Evolutionary conservation across 2,888 invertebrate species (phyloP), one percentile per base, ranked within the genome.

Genomic region (Noctuana brunneofusca): DNA sequence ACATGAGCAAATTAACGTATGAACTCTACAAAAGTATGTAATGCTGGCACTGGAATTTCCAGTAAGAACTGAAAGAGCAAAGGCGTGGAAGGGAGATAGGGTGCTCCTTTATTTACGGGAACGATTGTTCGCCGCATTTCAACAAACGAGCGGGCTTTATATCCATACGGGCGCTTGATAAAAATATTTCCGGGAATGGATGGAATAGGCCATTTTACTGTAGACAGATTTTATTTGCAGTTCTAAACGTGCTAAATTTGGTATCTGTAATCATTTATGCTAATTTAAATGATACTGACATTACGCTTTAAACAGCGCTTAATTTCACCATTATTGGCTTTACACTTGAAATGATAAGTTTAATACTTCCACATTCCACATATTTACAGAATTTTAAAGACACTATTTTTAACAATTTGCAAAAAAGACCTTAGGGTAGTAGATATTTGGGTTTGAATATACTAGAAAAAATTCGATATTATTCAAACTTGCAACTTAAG

Each of bases 1-100:
- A 55, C 38, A 22, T 14, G 16, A 48, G 46, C 16, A 53, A 53
- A 62, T 55, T 48, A 48, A 62, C 60, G 46, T 38, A 38, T 55
- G 54, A 55, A 62, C 58, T 54, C 24, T 49, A 35, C 24, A 54
- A 50, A 38, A 35, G 18, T 48, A 48, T 20, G 48, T 24, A 62
- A 49, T 16, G 16, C 8, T 27, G 12, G 18, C 48, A 38, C 11
- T 24, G 41, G 35, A 62, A 62, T 46, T 59, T 48, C 20, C 38
- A 48, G 54, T 38, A 12, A 62, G 48, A 38, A 38, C 38, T 14
- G 35, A 14, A 22, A 60, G 43, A 60, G 54, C 65, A 68, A 68
- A 69, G 69, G 68, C 65, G 68, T 67, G 64, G 65, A 64, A 65
- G 63, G 54, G 50, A 64, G 67, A 65, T 63, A 65, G 59, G 52